These are phyloP conservation scores for Sceloporus tristichus DNA, from an alignment of 2,113 vertebrate species.

Conservation along the genomic window DNA sequence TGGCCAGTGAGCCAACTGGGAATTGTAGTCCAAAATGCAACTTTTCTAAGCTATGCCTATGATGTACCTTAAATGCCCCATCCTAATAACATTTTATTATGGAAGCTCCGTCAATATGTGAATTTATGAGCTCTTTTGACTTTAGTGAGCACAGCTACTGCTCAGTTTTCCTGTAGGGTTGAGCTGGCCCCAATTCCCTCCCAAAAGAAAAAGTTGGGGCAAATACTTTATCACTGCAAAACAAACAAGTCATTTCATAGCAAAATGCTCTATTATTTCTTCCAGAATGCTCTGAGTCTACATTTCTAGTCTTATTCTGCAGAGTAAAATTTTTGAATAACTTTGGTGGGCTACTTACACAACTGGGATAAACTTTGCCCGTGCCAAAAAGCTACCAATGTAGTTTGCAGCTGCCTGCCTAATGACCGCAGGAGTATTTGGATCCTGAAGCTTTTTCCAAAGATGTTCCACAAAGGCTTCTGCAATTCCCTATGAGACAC, in stretches of 20 bases:
- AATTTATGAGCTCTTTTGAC: too few species aligned
- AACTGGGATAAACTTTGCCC: conserved; percentile 92
- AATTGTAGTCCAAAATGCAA: too few species aligned
- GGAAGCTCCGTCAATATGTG: too few species aligned
- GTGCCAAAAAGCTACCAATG: conserved; percentile 94
- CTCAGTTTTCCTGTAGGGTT: not conserved
- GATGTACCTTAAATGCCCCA: too few species aligned
- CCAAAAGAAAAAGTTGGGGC: not conserved
- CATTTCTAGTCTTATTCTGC: not conserved
- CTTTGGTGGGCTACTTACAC: conserved; percentile 82
- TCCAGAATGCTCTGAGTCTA: not conserved
- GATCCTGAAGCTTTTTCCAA: conserved; percentile 92
- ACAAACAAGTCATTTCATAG: not conserved
- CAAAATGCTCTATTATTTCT: too few species aligned
- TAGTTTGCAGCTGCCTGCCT: conserved; percentile 92
- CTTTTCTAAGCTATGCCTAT: too few species aligned
- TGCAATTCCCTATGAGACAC: conserved; percentile 83
- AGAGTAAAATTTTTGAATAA: not conserved
- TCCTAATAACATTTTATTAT: too few species aligned
- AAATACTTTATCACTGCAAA: not conserved
- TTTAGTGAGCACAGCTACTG: not conserved
- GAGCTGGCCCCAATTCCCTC: not conserved
- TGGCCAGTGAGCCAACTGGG: too few species aligned
- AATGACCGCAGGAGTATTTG: conserved; percentile 88
- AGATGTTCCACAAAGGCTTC: conserved; percentile 97